Conservation (phyloP, 2,113 vertebrate species). For the Coryphaenoides rupestris region DNA sequence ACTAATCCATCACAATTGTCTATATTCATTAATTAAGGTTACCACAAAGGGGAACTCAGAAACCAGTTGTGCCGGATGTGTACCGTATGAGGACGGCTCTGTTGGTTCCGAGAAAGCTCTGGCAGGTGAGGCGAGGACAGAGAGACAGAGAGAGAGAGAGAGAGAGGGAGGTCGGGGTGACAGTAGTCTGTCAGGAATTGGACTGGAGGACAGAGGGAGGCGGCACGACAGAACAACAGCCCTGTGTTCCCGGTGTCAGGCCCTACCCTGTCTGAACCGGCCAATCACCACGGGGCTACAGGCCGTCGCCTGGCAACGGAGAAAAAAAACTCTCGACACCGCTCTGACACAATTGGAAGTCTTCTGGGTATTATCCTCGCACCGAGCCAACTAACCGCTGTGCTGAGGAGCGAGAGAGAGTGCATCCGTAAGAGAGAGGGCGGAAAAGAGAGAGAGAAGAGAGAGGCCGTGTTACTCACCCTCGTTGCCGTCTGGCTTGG, state of each 20-base stretch:
- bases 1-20: too few relatives aligned
- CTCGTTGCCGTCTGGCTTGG: conserved; percentile 93
- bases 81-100: not conserved
- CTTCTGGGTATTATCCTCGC: conserved; percentile 5
- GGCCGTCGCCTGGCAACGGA: conserved; percentile 54
- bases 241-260: conserved; percentile 24
- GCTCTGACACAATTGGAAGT: conserved; percentile 20
- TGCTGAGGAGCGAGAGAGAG: not conserved
- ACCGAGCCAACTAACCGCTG: not conserved
- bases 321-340: conserved; percentile 32
- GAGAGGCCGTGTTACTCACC: conserved; percentile 67
- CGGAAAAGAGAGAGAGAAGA: not conserved
- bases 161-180: not conserved
- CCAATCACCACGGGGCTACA: conserved; percentile 43
- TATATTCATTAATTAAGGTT: too few relatives aligned
- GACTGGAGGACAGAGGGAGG: conserved; percentile 13
- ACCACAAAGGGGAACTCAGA: too few relatives aligned
- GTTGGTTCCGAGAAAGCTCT: conserved; percentile 24
- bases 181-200: conserved; percentile 2
- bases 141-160: not conserved
- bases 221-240: conserved; percentile 48
- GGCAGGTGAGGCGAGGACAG: conserved; percentile 35
- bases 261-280: conserved; percentile 16
- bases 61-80: not conserved
- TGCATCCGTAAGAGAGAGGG: conserved; percentile 4